These are phyloP conservation scores for Charaxes varanes DNA, from an alignment of 1,140 invertebrate genomes.

Conservation along the genomic window DNA sequence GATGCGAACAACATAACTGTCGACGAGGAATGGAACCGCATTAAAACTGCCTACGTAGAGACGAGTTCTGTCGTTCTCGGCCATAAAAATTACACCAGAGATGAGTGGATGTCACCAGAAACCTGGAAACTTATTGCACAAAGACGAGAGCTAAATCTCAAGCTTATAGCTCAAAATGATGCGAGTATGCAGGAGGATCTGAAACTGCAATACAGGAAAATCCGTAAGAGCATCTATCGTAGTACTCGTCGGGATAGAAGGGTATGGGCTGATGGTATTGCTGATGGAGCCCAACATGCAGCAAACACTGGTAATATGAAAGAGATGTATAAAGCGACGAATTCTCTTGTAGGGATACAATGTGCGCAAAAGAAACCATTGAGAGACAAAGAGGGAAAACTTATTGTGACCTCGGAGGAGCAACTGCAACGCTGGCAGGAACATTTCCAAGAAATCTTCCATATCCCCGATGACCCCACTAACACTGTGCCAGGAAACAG, in stretches of 20 bases:
- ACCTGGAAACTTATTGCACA: neutral
- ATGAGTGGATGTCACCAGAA: conserved; percentile 5
- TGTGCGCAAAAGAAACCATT: no score
- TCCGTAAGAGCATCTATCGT: conserved; percentile 2
- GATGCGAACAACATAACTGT: neutral
- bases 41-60: conserved; percentile 10
- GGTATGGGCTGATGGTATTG: conserved; percentile 1
- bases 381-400: no score
- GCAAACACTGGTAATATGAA: conserved; percentile 3
- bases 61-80: conserved; percentile 9
- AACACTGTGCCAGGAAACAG: no score
- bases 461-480: no score
- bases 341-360: no score
- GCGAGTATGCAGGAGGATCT: no score
- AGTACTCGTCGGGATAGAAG: conserved; percentile 1
- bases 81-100: neutral
- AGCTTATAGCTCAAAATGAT: no score
- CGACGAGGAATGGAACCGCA: conserved; percentile 7
- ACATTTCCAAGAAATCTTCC: no score
- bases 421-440: no score
- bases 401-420: no score
- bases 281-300: neutral
- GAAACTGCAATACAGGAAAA: conserved; percentile 1
- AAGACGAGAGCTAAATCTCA: neutral
- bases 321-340: no score